Conservation (phyloP, 2,797 vertebrate genomes). For the Poecile montanus region DNA sequence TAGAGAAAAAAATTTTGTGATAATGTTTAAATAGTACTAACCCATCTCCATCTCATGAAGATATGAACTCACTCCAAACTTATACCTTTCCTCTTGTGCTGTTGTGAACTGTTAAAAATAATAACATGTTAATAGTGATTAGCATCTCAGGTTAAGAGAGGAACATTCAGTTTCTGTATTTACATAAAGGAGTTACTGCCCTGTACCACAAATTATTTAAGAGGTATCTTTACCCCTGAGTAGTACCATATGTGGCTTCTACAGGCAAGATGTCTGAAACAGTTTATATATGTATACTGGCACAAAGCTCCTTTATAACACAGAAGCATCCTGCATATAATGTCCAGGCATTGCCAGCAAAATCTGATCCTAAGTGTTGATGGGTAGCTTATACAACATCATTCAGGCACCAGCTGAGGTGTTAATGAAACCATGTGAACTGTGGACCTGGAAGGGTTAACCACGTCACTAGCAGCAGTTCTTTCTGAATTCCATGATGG, state of each 20-base stretch:
- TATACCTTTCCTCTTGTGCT: not conserved
- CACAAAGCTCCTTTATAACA: not conserved
- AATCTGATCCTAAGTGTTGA: not conserved
- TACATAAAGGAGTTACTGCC: not conserved
- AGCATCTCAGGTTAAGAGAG: not conserved
- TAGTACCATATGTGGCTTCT: not conserved
- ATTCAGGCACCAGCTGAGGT: not conserved
- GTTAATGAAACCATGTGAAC: not conserved
- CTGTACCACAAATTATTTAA: not conserved
- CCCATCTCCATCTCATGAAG: constrained; percentile 33
- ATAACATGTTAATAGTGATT: not conserved
- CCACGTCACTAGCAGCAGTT: not conserved
- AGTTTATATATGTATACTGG: not conserved
- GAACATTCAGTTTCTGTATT: not conserved
- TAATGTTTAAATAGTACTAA: constrained; percentile 20
- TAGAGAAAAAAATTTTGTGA: not conserved
- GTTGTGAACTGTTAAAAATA: constrained; percentile 34
- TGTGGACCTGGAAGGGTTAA: not conserved
- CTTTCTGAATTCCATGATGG: not conserved
- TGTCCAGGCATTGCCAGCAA: not conserved
- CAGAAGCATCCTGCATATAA: not conserved
- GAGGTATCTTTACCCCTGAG: not conserved
- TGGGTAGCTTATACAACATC: not conserved
- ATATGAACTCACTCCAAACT: constrained; percentile 7
- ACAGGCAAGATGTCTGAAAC: not conserved